Percentiles rank a stretch among this genome's conserved stretches.
Evolutionary conservation across 2,888 invertebrate genomes (phyloP).

Genomic region (Perizoma affinitatum): DNA sequence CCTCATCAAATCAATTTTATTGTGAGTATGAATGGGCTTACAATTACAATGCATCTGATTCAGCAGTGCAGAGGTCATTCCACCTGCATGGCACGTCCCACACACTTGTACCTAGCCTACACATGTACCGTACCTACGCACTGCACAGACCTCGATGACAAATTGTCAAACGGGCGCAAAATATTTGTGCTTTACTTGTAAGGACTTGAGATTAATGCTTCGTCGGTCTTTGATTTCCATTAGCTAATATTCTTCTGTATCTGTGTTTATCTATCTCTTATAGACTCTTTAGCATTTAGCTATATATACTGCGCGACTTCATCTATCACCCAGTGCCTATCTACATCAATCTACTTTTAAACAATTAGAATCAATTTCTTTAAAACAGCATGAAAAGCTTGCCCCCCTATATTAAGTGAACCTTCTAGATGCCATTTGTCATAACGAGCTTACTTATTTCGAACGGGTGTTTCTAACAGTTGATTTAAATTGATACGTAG

Average conservation of each 20-base stretch:
- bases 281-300: no score
- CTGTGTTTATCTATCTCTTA: no score
- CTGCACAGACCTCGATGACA: no score
- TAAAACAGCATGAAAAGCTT: background rate
- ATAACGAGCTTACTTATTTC: slow-evolving; percentile 2
- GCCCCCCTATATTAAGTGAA: background rate
- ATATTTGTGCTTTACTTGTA: no score
- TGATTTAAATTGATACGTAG: slow-evolving; percentile 11
- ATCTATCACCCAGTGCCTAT: no score
- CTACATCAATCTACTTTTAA: no score
- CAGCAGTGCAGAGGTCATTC: slow-evolving; percentile 19
- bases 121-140: slow-evolving; percentile 4
- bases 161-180: no score
- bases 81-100: slow-evolving; percentile 9
- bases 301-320: no score
- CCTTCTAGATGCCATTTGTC: slow-evolving; percentile 8
- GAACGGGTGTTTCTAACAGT: slow-evolving; percentile 10
- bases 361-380: no score
- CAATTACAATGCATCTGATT: slow-evolving; percentile 10
- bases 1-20: background rate
- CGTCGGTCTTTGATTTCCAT: background rate
- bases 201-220: background rate
- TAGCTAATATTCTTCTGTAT: background rate
- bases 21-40: slow-evolving; percentile 1
- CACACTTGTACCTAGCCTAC: no score